Conservation (phyloP, 2,113 vertebrate species). For the Butastur rufipennis region DNA sequence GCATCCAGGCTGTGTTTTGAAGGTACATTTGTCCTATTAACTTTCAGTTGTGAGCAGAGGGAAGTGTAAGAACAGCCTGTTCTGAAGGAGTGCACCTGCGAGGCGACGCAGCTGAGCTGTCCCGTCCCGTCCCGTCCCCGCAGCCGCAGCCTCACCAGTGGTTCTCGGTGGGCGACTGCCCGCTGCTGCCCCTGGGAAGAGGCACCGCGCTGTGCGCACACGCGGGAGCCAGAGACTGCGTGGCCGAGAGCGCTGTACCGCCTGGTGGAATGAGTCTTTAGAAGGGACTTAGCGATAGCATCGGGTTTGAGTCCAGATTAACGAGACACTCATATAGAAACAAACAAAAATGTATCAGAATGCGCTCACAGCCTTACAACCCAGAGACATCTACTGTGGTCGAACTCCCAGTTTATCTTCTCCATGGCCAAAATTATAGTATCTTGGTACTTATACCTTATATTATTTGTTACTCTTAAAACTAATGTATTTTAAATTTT, state of each 20-base stretch:
- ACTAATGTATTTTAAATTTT: not conserved
- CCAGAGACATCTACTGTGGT: not conserved
- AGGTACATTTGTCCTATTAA: rapidly evolving
- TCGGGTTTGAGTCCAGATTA: not conserved
- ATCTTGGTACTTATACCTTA: not conserved
- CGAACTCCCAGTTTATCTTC: not conserved
- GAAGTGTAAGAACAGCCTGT: not conserved
- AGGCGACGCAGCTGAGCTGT: not conserved
- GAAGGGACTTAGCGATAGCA: not conserved
- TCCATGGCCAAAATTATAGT: not conserved
- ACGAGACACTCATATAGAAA: not conserved
- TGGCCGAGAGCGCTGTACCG: rapidly evolving
- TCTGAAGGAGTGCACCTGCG: not conserved
- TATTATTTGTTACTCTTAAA: not conserved
- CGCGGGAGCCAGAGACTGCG: rapidly evolving
- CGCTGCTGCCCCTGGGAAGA: not conserved
- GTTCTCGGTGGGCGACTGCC: not conserved
- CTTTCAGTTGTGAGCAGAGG: not conserved
- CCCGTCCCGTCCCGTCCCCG: not conserved
- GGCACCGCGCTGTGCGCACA: not conserved
- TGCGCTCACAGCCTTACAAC: not conserved
- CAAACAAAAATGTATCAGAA: not conserved
- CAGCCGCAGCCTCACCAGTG: rapidly evolving
- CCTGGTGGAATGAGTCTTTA: not conserved
- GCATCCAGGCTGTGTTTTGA: not conserved